phyloP scores from a whole-genome alignment of 1,140 invertebrate genomes.

The Drosophila fuyamai region DNA sequence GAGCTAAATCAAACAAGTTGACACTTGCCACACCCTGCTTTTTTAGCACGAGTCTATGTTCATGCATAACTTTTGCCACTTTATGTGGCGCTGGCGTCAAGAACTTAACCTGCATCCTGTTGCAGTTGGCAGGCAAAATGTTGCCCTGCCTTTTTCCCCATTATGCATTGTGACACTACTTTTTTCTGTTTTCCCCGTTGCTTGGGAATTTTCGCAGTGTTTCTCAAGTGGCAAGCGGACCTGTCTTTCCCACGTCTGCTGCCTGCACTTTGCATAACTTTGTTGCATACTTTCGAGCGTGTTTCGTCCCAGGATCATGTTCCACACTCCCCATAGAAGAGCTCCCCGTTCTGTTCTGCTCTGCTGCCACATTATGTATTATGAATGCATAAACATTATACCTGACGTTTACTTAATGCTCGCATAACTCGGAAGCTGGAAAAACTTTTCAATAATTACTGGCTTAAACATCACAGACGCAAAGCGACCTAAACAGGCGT shows the following conservation, averaged over 20 bases:
- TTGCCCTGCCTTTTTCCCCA: constrained; percentile 53
- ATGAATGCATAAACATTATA: constrained; percentile 78
- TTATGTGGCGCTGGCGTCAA: constrained; percentile 75
- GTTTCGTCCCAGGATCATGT: constrained; percentile 30
- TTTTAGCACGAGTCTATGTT: constrained; percentile 41
- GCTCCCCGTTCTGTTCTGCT: not conserved
- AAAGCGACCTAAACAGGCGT: constrained; percentile 9
- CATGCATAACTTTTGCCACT: constrained; percentile 75
- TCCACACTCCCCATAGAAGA: constrained; percentile 1
- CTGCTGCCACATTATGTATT: constrained; percentile 62
- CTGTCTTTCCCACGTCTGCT: constrained; percentile 48
- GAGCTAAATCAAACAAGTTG: constrained; percentile 79
- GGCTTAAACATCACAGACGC: constrained; percentile 27
- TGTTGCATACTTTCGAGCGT: constrained; percentile 71
- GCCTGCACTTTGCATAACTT: constrained; percentile 79
- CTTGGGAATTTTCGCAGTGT: constrained; percentile 52
- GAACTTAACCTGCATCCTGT: constrained; percentile 81
- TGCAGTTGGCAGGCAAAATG: constrained; percentile 64
- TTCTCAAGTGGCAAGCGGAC: constrained; percentile 71
- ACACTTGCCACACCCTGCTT: constrained; percentile 61
- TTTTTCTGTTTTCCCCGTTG: constrained; percentile 19
- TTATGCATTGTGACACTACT: constrained; percentile 76
- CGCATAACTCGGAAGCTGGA: constrained; percentile 54
- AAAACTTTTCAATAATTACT: constrained; percentile 66
- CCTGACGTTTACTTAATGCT: constrained; percentile 77